Evolutionary conservation across 2,113 vertebrate species (phyloP).

Genomic region (Syrmaticus mikado): DNA sequence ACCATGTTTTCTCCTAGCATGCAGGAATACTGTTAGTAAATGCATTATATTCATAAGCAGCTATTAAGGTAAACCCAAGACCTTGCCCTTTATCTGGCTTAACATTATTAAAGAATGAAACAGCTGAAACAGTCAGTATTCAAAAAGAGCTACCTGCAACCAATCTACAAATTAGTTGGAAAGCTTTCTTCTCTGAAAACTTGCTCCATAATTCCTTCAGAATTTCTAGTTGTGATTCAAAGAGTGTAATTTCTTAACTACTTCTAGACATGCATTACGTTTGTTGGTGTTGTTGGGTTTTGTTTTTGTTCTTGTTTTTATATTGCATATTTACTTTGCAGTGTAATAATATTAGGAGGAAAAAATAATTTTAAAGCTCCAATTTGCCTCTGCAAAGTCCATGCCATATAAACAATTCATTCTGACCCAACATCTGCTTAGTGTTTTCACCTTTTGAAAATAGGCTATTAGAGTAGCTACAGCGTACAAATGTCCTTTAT

Average conservation of each 20-base stretch:
- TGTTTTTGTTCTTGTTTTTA: background rate
- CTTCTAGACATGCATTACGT: background rate
- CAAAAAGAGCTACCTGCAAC: background rate
- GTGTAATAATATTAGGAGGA: background rate
- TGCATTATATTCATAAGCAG: background rate
- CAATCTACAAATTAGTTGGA: background rate
- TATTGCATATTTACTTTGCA: background rate
- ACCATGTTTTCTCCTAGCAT: background rate
- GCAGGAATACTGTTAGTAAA: background rate
- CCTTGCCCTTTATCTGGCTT: background rate
- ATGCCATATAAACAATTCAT: background rate
- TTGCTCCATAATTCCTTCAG: background rate
- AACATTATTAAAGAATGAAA: background rate
- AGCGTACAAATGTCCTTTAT: background rate
- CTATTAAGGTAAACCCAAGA: background rate
- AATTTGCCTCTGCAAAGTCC: background rate
- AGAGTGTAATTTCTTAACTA: background rate
- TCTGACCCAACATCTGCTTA: conserved; percentile 34
- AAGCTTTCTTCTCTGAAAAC: background rate
- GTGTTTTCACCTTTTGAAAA: conserved; percentile 37
- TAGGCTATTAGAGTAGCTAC: background rate
- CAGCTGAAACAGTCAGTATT: background rate
- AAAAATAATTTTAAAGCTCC: background rate
- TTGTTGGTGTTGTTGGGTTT: background rate
- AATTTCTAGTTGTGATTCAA: background rate